Evolutionary conservation across 1,140 invertebrate genomes (phyloP), one percentile per base, ranked within the genome.

Genomic region (Ladona fulva): DNA sequence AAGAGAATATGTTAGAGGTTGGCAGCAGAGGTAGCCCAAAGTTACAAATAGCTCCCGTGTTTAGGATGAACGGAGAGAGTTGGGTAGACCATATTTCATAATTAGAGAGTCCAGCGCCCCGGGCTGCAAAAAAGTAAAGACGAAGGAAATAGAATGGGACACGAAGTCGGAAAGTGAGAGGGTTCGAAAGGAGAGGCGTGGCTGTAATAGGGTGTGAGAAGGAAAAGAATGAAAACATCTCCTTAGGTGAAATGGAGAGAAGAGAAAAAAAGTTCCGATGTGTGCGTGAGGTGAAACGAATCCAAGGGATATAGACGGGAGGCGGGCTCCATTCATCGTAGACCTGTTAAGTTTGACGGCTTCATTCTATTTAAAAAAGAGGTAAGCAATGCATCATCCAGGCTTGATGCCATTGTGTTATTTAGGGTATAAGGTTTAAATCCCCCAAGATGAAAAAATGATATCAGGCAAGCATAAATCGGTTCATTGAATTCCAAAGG

Each of bases 11-110:
- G n/a, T n/a, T n/a, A n/a, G n/a, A n/a, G n/a, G n/a, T n/a, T n/a
- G n/a, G n/a, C n/a, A 66, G 14, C 16, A 3, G 16, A 66, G 52
- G 3, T 16, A 66, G 44, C 14, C 52, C 14, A 6, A 37, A 16
- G 52, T 66, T 19, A 66, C 52, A 12, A 19, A 66, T 22, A 66
- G 52, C 14, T 16, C 52, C 14, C n/a, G 3, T 66, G 52, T 66
- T 6, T 66, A 66, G n/a, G 19, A 52, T 10, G 44, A 19, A 22
- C 1, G 52, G 52, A 66, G 52, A 66, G 52, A 6, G 52, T 66
- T 66, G 52, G 52, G 52, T 66, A 66, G 16, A 66, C 52, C 52
- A 66, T 66, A 66, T 66, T 66, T 66, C 52, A 66, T 66, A 66
- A 66, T 66, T 66, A 66, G 52, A 6, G 52, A 12, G 52, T 11